Evolutionary conservation across 1,140 invertebrate species (phyloP), one percentile per base, ranked within the genome.

Genomic region (Pygmarrhopalites habei): DNA sequence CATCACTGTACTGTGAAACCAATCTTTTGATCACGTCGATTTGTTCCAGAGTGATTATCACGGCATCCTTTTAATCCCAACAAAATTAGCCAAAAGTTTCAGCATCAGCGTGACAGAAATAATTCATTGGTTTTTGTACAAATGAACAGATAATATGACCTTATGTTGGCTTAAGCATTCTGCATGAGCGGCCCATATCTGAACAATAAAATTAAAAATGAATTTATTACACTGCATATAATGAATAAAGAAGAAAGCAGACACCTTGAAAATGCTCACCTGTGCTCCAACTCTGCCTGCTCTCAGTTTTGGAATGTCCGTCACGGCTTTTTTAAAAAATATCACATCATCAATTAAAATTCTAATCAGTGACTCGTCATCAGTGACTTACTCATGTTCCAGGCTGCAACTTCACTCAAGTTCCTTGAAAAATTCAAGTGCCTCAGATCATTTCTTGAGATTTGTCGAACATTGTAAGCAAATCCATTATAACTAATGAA

Each of bases 1-100:
- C 81, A 57, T 87, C 82, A 10, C 86, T 83, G 75, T 92, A 92
- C 71, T 88, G 85, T n/a, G n/a, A n/a, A n/a, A 90, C 85, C 25
- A 92, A 82, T 68, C 89, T 81, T 72, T 89, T 70, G 17, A 73
- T 68, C 0, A 72, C 46, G 60, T 73, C 72, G 52, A 73, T 73
- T 62, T 73, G 72, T 28, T 73, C 72, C 4, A 69, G 56, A 2
- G 72, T 71, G n/a, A 69, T 64, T n/a, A 35, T 19, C 7, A 72
- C 67, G 12, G 72, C 69, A 49, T 73, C 72, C 62, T 69, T 35
- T 7, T 35, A n/a, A n/a, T n/a, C n/a, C n/a, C n/a, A n/a, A n/a
- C n/a, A 70, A 56, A 66, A 70, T 47, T 71, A 70, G 23, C 55
- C 55, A 15, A 46, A 43, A 56, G 70, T 71, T 25, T 61, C 61